Base-by-base conservation (phyloP, 2,113 vertebrate species). In the Pholis gunnellus region DNA sequence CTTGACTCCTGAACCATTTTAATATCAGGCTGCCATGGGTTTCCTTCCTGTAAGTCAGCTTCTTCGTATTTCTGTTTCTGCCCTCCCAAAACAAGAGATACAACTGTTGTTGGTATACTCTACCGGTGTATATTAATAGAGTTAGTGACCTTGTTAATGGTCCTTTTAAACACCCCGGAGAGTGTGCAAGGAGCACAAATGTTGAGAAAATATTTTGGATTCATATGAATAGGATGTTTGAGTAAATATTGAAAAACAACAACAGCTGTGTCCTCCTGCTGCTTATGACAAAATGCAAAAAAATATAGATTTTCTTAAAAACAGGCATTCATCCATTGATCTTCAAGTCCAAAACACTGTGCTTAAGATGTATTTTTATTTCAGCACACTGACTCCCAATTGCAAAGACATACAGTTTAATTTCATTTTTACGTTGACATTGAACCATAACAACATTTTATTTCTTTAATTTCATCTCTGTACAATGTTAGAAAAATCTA, bases 1-100 rank as follows among this genome's bases (percentile, higher is more conserved):
- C 93, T 94, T 93, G 93, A 93, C 93, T 93, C 90, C 90, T 93
- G 91, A 92, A 93, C 92, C 93, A 92, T 93, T 93, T 93, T 91
- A 92, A 93, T 92, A 92, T 91, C 90, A 90, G 88, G 77, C 91
- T 93, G 92, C 88, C 89, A 84, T 57, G 85, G 76, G 68, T 91
- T 91, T 91, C 90, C 91, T 90, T 90, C 89, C 89, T 91, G 89
- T 90, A 78, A 90, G 88, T 84, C 88, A 50, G 69, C 71, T 64
- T 84, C 82, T 93, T 88, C 82, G 83, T 87, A 88, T 90, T 90
- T 92, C 87, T 87, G 81, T 67, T 89, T 82, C 80, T 86, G 87
- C 87, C 84, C 81, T 85, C 73, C 52, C 61, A 84, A 72, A 90
- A 75, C 18, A 10, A 83, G 71, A 89, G 84, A 91, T 87, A 84